Evolutionary conservation across 2,888 invertebrate species (phyloP), one percentile per base, ranked within the genome.

Genomic region (Melanostoma scalare): DNA sequence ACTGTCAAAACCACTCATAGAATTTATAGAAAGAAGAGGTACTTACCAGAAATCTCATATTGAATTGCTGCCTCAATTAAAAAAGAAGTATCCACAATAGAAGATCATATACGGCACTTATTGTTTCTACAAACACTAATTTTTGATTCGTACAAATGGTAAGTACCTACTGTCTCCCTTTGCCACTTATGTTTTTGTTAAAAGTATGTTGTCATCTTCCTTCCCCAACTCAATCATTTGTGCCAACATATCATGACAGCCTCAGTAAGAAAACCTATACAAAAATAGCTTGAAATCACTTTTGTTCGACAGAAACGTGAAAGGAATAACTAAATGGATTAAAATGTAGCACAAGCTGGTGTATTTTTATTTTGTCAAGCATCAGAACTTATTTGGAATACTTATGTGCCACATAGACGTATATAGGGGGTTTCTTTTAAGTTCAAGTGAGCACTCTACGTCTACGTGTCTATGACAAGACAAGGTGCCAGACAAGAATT

Each of bases 261-360:
- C 38, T 38, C 42, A 58, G 33, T 42, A 33, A 42, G 4, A 9
- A 40, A 31, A 56, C 30, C 30, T 31, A 5, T 10, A 44, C 1
- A n/a, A 35, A 3, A 31, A 61, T 44, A 44, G 48, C 61, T 61
- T n/a, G 9, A 61, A 61, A 61, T 61, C 61, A 61, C 61, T 61
- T 61, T 48, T 61, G 61, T 61, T 48, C 48, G 46, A 61, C 48
- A 61, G 36, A 61, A 61, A 61, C 46, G 61, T 61, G 46, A 61
- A 36, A 36, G 8, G 61, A 61, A 61, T 61, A 20, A 1, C 20
- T 20, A 61, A 46, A 61, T 61, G 35, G 20, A 48, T 48, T 20
- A 61, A 61, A 36, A 61, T 61, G 48, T 61, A 61, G 61, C 35
- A 46, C 61, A 35, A 48, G 61, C 48, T 61, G 36, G 46, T 61